Evolutionary conservation across 2,113 vertebrate genomes (phyloP).

Genomic region (Zosterops japonicus): DNA sequence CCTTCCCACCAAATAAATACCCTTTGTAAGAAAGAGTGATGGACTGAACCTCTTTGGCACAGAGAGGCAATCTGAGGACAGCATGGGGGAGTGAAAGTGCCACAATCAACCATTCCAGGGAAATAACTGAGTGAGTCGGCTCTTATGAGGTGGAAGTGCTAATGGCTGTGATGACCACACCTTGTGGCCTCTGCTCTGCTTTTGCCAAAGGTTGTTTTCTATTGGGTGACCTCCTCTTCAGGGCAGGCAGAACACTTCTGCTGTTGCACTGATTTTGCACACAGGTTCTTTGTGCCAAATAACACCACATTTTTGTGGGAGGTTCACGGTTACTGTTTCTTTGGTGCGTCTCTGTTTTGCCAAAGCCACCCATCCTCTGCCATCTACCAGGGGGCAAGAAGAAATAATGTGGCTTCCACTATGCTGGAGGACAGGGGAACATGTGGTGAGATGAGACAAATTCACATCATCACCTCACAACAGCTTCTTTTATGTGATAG

Average conservation of each 20-base stretch:
- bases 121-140: not conserved
- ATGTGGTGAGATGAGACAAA: not conserved
- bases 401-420: not conserved
- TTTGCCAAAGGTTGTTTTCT: not conserved
- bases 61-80: not conserved
- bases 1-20: not conserved
- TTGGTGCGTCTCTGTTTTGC: not conserved
- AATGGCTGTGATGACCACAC: not conserved
- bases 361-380: conserved; percentile 1
- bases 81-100: not conserved
- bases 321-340: not conserved
- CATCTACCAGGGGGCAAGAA: not conserved
- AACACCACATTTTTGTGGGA: not conserved
- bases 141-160: not conserved
- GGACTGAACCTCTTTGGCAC: not conserved
- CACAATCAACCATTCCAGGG: not conserved
- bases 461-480: not conserved
- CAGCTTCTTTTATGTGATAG: not conserved
- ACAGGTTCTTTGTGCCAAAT: not conserved
- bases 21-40: not conserved
- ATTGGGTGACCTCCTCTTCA: not conserved
- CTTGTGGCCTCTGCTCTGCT: not conserved
- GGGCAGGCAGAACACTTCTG: not conserved
- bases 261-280: not conserved
- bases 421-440: not conserved